Evolutionary conservation across 2,113 vertebrate species (phyloP).

Genomic region (Nettapus auritus): DNA sequence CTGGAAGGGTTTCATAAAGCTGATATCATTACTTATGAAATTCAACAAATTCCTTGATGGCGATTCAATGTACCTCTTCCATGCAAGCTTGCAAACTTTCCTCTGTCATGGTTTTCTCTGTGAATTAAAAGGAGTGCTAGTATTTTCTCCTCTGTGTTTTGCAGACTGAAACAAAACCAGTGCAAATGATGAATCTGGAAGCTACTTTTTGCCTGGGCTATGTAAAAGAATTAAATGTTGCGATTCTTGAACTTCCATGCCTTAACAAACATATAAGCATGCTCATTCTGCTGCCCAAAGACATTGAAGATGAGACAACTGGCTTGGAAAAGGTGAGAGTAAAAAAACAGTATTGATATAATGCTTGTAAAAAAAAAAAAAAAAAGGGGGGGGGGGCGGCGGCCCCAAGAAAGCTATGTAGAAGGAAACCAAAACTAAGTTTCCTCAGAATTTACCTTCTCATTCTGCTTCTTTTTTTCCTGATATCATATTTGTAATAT

Average conservation of each 20-base stretch:
- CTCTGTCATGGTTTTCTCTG: neutral
- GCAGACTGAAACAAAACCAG: conserved; percentile 84
- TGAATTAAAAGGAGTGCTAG: neutral
- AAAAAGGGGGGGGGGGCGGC: too few relatives aligned
- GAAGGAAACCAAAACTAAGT: neutral
- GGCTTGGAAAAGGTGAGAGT: conserved; percentile 88
- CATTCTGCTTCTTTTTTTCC: neutral
- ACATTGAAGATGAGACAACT: conserved; percentile 81
- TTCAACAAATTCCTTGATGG: neutral
- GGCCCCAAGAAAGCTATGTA: neutral
- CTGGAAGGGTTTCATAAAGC: neutral
- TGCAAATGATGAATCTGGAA: conserved; percentile 89
- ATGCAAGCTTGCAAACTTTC: neutral
- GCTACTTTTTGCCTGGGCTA: conserved; percentile 77
- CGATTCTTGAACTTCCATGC: conserved; percentile 92
- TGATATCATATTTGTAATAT: neutral
- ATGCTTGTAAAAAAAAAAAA: neutral
- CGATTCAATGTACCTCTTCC: neutral
- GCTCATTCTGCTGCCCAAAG: conserved; percentile 89
- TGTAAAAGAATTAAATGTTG: conserved; percentile 77
- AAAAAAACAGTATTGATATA: neutral
- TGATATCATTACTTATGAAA: neutral
- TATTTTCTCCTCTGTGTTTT: neutral
- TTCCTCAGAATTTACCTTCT: neutral
- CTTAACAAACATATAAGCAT: conserved; percentile 91